Base-by-base conservation (phyloP, 2,888 invertebrate genomes). In the Stenoptilia bipunctidactyla region DNA sequence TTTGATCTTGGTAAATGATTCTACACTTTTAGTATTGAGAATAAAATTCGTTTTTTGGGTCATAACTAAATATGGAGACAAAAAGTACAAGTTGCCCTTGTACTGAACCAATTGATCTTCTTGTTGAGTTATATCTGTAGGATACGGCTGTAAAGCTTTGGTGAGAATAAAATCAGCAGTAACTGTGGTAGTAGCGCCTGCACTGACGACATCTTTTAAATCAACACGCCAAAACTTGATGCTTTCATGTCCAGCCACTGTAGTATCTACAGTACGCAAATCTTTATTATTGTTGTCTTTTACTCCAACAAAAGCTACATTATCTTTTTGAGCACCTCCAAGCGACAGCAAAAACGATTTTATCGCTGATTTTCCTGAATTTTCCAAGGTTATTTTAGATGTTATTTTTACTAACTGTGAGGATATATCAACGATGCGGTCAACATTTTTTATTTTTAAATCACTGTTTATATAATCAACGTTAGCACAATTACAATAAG, bases 21-120 rank as follows among this genome's bases (percentile, higher is more conserved):
- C 95, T 13, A 98, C 85, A 50, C 88, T 92, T 51, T 90, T 88
- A 0, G 95, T 91, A 36, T 92, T 90, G 39, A 96, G 67, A 33
- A 88, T 85, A 5, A 98, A 87, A 8, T 86, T 89, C 0, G 96
- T 94, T 49, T 91, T 94, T 70, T 98, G 97, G 30, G 90, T 89
- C 0, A 71, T 68, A 0, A 94, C 91, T 42, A 80, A 66, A 69
- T 98, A 99, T 0, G 96, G 94, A 0, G 93, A 89, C 62, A 89
- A 96, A 40, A 92, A 85, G 63, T 95, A 93, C 42, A 93, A 86
- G 60, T 91, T 94, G 15, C 96, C 97, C 49, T 85, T 87, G 65
- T 92, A 98, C 50, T 92, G 88, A 0, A 99, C 94, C 47, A 96
- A 85, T 61, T 99, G 99, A 56, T 94, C 94, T 58, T 99, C 98